Conservation (phyloP, 2,797 vertebrate genomes). For the Takifugu ocellatus region DNA sequence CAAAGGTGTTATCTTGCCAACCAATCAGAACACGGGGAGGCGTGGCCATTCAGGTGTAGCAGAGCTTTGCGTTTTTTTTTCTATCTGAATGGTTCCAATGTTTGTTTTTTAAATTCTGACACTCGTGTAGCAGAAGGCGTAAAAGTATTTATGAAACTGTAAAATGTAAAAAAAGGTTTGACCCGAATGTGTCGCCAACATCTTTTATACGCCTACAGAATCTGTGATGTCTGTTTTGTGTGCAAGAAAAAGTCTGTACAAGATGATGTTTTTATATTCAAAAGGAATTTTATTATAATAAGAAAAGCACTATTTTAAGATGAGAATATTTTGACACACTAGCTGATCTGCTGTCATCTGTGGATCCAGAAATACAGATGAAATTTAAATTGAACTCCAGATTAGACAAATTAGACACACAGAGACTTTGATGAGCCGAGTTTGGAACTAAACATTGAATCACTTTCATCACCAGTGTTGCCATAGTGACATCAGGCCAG, state of each 20-base stretch:
- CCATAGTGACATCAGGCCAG: no score
- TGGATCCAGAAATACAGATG: constrained; percentile 14
- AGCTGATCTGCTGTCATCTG: constrained; percentile 17
- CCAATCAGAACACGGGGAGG: constrained; percentile 26
- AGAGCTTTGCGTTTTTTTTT: constrained; percentile 59
- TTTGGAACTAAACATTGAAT: no score
- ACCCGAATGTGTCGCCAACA: constrained; percentile 11
- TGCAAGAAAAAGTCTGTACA: constrained; percentile 34
- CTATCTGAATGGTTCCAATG: constrained; percentile 34
- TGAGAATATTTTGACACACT: constrained; percentile 53
- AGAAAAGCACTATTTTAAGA: constrained; percentile 59
- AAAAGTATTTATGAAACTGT: constrained; percentile 25
- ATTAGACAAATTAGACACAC: not conserved
- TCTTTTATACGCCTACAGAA: constrained; percentile 40
- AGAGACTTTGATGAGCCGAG: no score
- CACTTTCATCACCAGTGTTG: no score
- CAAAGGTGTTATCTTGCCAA: constrained; percentile 8
- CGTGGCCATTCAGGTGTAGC: constrained; percentile 53
- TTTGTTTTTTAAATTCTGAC: constrained; percentile 29
- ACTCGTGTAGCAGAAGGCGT: constrained; percentile 35
- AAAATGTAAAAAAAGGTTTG: constrained; percentile 6
- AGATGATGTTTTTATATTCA: constrained; percentile 46
- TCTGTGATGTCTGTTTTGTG: constrained; percentile 31
- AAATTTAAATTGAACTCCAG: not conserved
- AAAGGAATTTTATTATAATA: constrained; percentile 27